phyloP scores from a whole-genome alignment of 2,888 invertebrate species.

The Cecidostiba fungosa region DNA sequence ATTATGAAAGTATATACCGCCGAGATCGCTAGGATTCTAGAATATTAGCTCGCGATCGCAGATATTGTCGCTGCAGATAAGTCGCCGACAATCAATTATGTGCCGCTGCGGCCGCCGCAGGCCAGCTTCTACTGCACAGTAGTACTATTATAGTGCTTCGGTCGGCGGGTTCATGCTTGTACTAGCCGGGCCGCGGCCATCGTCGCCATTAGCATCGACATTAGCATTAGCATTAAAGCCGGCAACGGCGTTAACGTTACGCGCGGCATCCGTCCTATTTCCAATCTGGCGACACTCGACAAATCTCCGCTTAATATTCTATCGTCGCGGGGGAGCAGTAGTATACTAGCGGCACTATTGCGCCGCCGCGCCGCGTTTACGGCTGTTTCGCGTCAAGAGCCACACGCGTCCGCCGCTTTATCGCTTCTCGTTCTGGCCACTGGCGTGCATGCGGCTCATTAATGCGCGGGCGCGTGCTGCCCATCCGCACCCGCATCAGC shows the following conservation, averaged over 20 bases:
- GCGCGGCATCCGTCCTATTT: conserved; percentile 18
- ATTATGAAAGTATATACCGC: background rate
- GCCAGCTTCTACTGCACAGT: background rate
- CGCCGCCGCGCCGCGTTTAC: conserved; percentile 46
- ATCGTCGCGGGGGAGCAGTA: conserved; percentile 34
- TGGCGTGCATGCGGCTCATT: conserved; percentile 19
- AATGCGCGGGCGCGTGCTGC: conserved; percentile 1
- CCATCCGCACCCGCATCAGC: background rate
- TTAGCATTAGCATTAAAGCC: conserved; percentile 74
- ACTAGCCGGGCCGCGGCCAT: conserved; percentile 18
- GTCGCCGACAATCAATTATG: conserved; percentile 53
- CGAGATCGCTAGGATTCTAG: background rate
- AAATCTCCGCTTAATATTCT: conserved; percentile 56
- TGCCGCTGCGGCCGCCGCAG: background rate
- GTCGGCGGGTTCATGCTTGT: background rate
- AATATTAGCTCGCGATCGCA: too few species aligned
- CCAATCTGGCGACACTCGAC: conserved; percentile 48
- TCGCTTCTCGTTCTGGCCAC: conserved; percentile 31
- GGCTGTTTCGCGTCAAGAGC: conserved; percentile 14
- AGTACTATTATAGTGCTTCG: background rate
- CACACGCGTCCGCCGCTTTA: conserved; percentile 27
- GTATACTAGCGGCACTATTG: background rate
- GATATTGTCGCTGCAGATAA: conserved; percentile 18
- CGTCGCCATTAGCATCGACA: conserved; percentile 71
- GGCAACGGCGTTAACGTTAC: conserved; percentile 63